phyloP scores from a whole-genome alignment of 2,113 vertebrate genomes.

The Saguinus imperator region DNA sequence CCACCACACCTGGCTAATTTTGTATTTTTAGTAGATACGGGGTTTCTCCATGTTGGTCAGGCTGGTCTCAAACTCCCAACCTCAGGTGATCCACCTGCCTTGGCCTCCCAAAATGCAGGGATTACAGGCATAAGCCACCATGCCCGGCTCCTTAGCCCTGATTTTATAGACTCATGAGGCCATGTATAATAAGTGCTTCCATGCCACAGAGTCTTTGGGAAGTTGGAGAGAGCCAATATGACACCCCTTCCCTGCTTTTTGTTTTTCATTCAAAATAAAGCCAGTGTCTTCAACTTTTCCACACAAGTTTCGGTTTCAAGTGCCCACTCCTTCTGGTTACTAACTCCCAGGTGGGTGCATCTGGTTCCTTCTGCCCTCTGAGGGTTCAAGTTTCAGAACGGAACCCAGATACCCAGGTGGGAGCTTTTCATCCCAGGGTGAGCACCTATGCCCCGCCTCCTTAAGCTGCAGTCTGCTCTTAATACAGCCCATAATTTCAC shows the following conservation, averaged over 20 bases:
- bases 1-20: no score
- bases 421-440: background rate
- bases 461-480: background rate
- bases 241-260: background rate
- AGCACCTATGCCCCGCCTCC: fast-evolving
- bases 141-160: background rate
- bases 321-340: background rate
- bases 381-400: background rate
- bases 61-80: no score
- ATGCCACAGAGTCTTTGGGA: no score
- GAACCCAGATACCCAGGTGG: background rate
- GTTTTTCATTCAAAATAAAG: background rate
- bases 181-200: background rate
- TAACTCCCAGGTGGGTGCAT: background rate
- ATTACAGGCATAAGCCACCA: no score
- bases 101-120: no score
- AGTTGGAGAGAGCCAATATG: background rate
- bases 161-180: background rate
- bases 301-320: background rate
- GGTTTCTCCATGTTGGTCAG: no score
- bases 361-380: fast-evolving
- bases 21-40: no score
- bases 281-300: background rate
- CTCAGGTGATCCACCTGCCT: no score
- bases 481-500: background rate